These are phyloP conservation scores for Drosophila villosipedis DNA, from an alignment of 2,888 invertebrate species.

Conservation along the genomic window DNA sequence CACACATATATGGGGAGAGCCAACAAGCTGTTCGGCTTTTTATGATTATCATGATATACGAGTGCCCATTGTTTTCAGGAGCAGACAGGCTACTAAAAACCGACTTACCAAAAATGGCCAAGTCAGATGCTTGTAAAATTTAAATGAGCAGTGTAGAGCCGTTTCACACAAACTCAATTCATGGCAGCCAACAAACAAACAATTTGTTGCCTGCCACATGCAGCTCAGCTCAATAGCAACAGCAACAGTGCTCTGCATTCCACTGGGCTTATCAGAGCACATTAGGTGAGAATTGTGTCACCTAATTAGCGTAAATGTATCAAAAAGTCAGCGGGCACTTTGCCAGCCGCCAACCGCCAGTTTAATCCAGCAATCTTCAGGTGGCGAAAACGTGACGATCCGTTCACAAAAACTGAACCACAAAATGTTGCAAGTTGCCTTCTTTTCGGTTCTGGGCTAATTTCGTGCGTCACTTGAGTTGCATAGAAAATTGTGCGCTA, in stretches of 20 bases:
- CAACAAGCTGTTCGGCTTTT: slow-evolving; percentile 66
- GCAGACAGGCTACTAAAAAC: slow-evolving; percentile 60
- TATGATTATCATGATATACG: slow-evolving; percentile 83
- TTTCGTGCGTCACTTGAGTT: slow-evolving; percentile 63
- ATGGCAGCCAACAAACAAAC: slow-evolving; percentile 55
- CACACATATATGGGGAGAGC: slow-evolving; percentile 65
- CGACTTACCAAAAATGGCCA: slow-evolving; percentile 74
- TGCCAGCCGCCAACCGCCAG: slow-evolving; percentile 36
- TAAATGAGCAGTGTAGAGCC: slow-evolving; percentile 69
- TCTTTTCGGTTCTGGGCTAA: slow-evolving; percentile 61
- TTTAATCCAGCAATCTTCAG: slow-evolving; percentile 70
- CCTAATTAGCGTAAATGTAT: slow-evolving; percentile 84
- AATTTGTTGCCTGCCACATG: slow-evolving; percentile 54
- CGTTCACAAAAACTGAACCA: slow-evolving; percentile 43
- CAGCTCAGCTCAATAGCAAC: slow-evolving; percentile 21
- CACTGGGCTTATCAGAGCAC: slow-evolving; percentile 72
- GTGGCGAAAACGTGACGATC: slow-evolving; percentile 65
- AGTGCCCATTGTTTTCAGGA: slow-evolving; percentile 78
- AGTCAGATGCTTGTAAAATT: slow-evolving; percentile 65
- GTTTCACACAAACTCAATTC: slow-evolving; percentile 38
- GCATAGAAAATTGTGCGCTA: slow-evolving; percentile 33
- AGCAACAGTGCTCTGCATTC: slow-evolving; percentile 39
- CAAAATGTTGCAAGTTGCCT: slow-evolving; percentile 53
- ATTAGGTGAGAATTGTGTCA: slow-evolving; percentile 85
- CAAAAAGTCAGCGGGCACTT: slow-evolving; percentile 58